phyloP scores from a whole-genome alignment of 2,113 vertebrate species.

The Ammodytes marinus region DNA sequence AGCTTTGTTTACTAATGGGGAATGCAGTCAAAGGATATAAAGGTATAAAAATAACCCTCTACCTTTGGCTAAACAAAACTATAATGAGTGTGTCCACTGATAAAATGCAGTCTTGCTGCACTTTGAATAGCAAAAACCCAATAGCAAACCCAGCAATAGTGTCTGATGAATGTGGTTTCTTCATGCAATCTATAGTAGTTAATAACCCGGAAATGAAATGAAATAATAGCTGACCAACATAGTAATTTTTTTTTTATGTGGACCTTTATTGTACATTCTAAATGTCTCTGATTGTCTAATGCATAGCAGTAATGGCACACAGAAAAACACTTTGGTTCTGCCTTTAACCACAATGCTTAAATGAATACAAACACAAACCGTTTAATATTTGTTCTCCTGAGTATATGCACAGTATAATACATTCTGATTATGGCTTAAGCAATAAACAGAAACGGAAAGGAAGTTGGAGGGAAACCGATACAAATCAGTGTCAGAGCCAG shows the following conservation, averaged over 20 bases:
- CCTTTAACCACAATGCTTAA: conserved; percentile 6
- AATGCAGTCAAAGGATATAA: too few relatives aligned
- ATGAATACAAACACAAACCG: not conserved
- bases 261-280: conserved; percentile 20
- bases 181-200: not conserved
- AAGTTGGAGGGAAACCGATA: not conserved
- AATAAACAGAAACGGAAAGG: not conserved
- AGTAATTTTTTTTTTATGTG: not conserved
- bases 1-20: too few relatives aligned
- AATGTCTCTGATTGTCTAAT: conserved; percentile 1
- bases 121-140: too few relatives aligned
- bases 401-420: conserved; percentile 36
- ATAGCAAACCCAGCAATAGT: too few relatives aligned
- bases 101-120: too few relatives aligned
- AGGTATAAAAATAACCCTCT: too few relatives aligned
- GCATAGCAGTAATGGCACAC: not conserved
- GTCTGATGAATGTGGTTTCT: not conserved
- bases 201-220: not conserved
- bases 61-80: too few relatives aligned
- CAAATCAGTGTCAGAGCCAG: not conserved
- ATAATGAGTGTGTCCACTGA: too few relatives aligned
- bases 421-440: conserved; percentile 20
- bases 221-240: not conserved
- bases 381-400: conserved; percentile 48
- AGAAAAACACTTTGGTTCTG: not conserved